Base-by-base conservation (phyloP, 1,140 invertebrate species). In the Ceratitis capitata region DNA sequence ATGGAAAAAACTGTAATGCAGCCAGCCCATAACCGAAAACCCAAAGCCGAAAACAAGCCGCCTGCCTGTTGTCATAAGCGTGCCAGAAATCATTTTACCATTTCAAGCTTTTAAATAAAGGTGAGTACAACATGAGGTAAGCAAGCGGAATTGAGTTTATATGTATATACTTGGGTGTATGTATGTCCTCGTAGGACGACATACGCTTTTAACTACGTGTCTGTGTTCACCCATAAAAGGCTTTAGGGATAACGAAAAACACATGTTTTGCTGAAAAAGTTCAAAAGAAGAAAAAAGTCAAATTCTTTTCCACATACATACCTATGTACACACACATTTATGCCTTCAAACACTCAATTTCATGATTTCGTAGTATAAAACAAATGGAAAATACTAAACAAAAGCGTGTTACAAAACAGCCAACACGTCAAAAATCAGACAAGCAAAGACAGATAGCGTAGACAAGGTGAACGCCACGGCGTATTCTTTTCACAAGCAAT, bases 241-340 rank as follows among this genome's bases (percentile, higher is more conserved):
- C 56, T 85, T 87, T 84, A 87, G 85, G 85, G 69, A 45, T 78
- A 78, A 51, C 51, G 26, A 47, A 35, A 51, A 69, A 85, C 87
- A 85, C 69, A 64, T 85, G 83, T 85, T 82, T 78, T 19, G 29
- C 51, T 42, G 19, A 86, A 83, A 87, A 61, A 14, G 26, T n/a
- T 23, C 42, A 74, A 12, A 87, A 87, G 88, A 86, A 89, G 89
- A 89, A 1, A 14, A 49, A 9, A 49, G 7, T 49, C 7, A 14
- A 14, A 49, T 7, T 49, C 7, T 49, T 49, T 49, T 9, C 47
- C 47, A 1, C 14, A n/a, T n/a, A n/a, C 47, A 49, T 49, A 49
- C 47, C 14, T 49, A n/a, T n/a, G 45, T 5, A n/a, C 32, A 49
- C 39, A 87, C 87, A 78, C 69, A 42, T 64, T 35, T 19, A 35